Base-by-base conservation (phyloP, 2,113 vertebrate species). In the Peromyscus polionotus region DNA sequence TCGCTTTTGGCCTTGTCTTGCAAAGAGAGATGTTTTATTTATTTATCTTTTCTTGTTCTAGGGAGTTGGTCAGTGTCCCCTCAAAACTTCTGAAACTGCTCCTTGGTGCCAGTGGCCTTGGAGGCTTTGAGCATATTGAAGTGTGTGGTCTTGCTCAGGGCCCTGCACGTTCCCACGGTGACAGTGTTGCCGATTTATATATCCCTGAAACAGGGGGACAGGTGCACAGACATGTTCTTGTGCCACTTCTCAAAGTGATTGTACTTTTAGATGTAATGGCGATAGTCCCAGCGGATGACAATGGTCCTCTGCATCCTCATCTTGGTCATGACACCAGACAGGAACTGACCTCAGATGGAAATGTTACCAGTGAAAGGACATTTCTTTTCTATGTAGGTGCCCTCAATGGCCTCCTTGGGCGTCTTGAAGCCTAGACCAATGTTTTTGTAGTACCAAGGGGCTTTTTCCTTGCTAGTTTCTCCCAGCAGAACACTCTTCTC, bases 371-470 rank as follows among this genome's bases (percentile, higher is more conserved):
- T 99, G 98, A 99, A 99, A 16, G 99, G 99, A 88, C 99, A 99
- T 98, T 99, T 99, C 98, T 99, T 99, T 98, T 99, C 99, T 67
- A 99, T 99, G 97, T 99, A 99, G 95, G 99, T 99, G 91, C 99
- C 99, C 1, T 99, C 99, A 3, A 99, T 99, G 80, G 99, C 99
- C 99, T 99, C 99, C 98, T 99, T 99, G 48, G 99, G 99, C 0
- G 99, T 99, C 98, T 99, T 99, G 98, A 99, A 99, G 94, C 99
- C 99, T 39, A 99, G 98, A 16, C 99, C 99, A 16, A 99, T 99
- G 16, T 99, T 99, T 98, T 98, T 99, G 98, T 99, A 99, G 96
- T 99, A 99, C 0, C 99, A 99, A 9, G 99, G 99, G 0, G 99
- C 98, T 98, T 99, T 99, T 85, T 99, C 99, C 93, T 99, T 99